A percentile compares a stretch with the other conserved stretches of the same genome.
Evolutionary conservation across 2,113 vertebrate genomes (phyloP).

Genomic region (Mormyrus lacerda): DNA sequence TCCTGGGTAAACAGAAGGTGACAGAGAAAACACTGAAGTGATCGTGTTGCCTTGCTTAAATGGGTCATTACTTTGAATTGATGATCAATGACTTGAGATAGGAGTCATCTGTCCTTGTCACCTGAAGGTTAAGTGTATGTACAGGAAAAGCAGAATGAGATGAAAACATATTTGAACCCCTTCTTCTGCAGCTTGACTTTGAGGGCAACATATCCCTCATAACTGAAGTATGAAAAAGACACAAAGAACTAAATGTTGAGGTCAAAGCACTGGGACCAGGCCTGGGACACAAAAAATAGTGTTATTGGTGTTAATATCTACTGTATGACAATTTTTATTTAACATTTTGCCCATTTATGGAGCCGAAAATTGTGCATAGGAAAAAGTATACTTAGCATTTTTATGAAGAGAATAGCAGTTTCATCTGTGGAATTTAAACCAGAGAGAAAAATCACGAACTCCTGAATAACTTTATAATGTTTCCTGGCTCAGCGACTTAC

Average conservation of each 20-base stretch:
- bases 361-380: background rate
- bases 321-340: background rate
- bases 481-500: background rate
- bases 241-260: background rate
- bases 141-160: constrained; percentile 25
- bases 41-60: constrained; percentile 19
- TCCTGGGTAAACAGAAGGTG: background rate
- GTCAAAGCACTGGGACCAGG: background rate
- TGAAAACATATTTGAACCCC: constrained; percentile 20
- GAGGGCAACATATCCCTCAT: background rate
- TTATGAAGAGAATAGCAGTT: constrained; percentile 3
- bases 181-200: constrained; percentile 25
- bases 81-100: constrained; percentile 34
- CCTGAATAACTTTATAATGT: background rate
- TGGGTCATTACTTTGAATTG: constrained; percentile 27
- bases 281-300: background rate
- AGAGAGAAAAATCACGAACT: background rate
- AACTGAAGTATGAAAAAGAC: background rate
- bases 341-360: background rate
- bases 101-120: constrained; percentile 37
- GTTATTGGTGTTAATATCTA: background rate
- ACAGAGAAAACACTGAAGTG: background rate
- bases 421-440: background rate
- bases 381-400: background rate
- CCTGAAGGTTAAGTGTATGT: constrained; percentile 24